Evolutionary conservation across 1,140 invertebrate species (phyloP).

Genomic region (Camponotus pennsylvanicus): DNA sequence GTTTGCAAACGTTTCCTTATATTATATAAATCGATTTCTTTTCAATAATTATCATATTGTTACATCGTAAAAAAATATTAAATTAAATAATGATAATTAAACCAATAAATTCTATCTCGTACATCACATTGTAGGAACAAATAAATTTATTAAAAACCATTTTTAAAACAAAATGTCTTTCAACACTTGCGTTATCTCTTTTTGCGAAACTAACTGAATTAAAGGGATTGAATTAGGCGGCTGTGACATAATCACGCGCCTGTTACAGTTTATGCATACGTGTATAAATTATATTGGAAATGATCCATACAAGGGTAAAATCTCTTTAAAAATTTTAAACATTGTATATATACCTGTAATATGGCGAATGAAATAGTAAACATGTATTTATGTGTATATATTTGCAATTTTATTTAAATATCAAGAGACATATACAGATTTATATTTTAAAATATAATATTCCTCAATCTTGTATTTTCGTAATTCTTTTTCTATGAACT

Average conservation of each 20-base stretch:
- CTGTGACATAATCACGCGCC: neutral
- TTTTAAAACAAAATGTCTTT: neutral
- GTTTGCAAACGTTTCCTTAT: constrained; percentile 9
- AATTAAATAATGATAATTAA: neutral
- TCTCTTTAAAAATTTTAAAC: neutral
- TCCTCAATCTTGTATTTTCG: neutral
- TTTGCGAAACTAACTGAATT: neutral
- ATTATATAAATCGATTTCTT: constrained; percentile 4
- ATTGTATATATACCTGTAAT: constrained; percentile 2
- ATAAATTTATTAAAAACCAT: neutral
- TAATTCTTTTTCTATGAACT: neutral
- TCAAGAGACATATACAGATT: neutral
- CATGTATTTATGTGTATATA: neutral
- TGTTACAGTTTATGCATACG: neutral
- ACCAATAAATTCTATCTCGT: constrained; percentile 15
- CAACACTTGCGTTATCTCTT: neutral
- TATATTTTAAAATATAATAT: neutral
- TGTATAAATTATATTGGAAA: neutral
- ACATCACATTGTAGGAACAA: neutral
- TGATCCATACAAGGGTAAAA: neutral
- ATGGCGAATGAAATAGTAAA: neutral
- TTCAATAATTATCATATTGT: constrained; percentile 5
- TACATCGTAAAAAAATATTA: neutral
- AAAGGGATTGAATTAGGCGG: neutral
- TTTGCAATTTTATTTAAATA: constrained; percentile 5